Conservation (phyloP, 2,113 vertebrate genomes). For the Canis aureus region DNA sequence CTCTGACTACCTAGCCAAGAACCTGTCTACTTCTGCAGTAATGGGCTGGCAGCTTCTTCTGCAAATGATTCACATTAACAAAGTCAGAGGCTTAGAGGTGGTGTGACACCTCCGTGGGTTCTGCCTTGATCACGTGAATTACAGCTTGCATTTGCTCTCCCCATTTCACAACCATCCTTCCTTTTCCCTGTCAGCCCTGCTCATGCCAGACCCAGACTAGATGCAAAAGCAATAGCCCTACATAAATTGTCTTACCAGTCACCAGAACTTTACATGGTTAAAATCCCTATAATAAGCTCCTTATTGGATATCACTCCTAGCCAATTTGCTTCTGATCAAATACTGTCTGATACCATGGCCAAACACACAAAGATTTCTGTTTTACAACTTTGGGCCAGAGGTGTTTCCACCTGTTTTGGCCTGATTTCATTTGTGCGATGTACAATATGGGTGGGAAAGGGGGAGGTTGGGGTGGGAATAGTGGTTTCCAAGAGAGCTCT, state of each 20-base stretch:
- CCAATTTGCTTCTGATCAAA: neutral
- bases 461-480: rapidly evolving
- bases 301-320: neutral
- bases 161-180: no score
- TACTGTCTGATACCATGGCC: rapidly evolving
- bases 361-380: neutral
- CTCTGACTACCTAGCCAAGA: neutral
- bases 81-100: neutral
- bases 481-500: neutral
- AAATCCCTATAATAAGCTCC: neutral
- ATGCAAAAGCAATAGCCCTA: neutral
- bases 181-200: neutral
- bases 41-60: neutral
- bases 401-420: neutral
- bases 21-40: neutral
- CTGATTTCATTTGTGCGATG: neutral
- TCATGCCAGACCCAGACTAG: neutral
- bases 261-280: neutral
- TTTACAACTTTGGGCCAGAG: neutral
- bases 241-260: neutral
- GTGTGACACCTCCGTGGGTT: rapidly evolving
- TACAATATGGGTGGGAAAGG: neutral
- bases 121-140: rapidly evolving
- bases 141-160: neutral
- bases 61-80: neutral